Conservation (phyloP, 2,888 invertebrate species). For the Agonopterix heracliana region DNA sequence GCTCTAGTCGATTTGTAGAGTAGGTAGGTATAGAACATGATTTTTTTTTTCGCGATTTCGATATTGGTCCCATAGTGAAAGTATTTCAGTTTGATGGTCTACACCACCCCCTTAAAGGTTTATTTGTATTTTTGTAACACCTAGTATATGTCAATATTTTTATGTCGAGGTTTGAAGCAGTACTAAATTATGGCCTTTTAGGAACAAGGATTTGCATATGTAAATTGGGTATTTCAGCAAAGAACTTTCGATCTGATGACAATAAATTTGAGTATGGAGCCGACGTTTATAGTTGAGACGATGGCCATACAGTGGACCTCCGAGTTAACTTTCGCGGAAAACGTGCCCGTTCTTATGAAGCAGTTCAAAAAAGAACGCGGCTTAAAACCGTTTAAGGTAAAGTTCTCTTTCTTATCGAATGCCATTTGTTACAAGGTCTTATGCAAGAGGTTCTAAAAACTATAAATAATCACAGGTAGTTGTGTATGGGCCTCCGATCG, state of each 20-base stretch:
- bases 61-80: too few species aligned
- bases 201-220: too few species aligned
- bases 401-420: neutral
- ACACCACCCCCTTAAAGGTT: too few species aligned
- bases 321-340: constrained; percentile 67
- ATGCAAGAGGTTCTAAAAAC: neutral
- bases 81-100: too few species aligned
- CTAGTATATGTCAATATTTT: too few species aligned
- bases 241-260: constrained; percentile 73
- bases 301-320: constrained; percentile 71
- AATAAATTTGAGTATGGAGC: constrained; percentile 76
- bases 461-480: constrained; percentile 42
- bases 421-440: neutral
- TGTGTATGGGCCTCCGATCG: constrained; percentile 80
- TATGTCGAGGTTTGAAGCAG: too few species aligned
- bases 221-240: constrained; percentile 57
- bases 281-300: constrained; percentile 71
- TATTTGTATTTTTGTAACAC: too few species aligned
- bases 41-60: too few species aligned
- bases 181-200: too few species aligned
- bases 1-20: too few species aligned
- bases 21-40: too few species aligned
- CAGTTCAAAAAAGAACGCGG: constrained; percentile 71
- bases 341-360: constrained; percentile 57
- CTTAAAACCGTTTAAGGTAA: constrained; percentile 74